phyloP scores from a whole-genome alignment of 2,797 vertebrate genomes.

The Melanotaenia pygmaea region DNA sequence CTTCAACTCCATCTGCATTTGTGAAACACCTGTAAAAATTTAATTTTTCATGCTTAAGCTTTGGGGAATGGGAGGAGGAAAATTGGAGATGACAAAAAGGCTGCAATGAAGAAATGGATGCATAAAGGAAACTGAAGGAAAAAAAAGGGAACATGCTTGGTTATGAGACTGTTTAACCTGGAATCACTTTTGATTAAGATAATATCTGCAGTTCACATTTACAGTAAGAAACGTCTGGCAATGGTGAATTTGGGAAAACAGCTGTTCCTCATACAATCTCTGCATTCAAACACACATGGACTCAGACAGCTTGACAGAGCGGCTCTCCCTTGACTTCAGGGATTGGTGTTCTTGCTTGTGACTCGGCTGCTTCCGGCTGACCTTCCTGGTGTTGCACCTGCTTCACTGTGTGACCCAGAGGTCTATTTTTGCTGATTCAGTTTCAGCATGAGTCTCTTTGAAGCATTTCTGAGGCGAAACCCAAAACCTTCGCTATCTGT shows the following conservation, averaged over 20 bases:
- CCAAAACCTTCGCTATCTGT: constrained; percentile 69
- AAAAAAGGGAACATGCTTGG: background rate
- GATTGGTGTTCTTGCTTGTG: constrained; percentile 45
- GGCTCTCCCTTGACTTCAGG: constrained; percentile 26
- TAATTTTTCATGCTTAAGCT: constrained; percentile 72
- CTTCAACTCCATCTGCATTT: constrained; percentile 62
- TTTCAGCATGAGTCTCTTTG: constrained; percentile 66
- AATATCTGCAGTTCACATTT: constrained; percentile 42
- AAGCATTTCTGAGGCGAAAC: constrained; percentile 59
- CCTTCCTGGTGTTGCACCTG: constrained; percentile 67
- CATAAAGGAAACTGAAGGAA: constrained; percentile 9
- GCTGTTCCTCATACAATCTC: constrained; percentile 54
- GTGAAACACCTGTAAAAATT: constrained; percentile 85
- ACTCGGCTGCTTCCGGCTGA: constrained; percentile 55
- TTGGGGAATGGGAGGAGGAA: constrained; percentile 47
- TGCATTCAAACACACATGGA: constrained; percentile 43
- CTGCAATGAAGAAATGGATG: constrained; percentile 43
- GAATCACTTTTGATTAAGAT: constrained; percentile 38
- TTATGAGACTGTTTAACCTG: constrained; percentile 3
- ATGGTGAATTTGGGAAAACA: constrained; percentile 46
- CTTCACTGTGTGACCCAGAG: constrained; percentile 57
- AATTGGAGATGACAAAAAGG: constrained; percentile 33
- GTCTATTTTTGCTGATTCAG: constrained; percentile 53
- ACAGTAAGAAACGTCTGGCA: constrained; percentile 22
- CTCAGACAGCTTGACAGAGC: constrained; percentile 18